Evolutionary conservation across 2,113 vertebrate species (phyloP).

Genomic region (Ictalurus furcatus): DNA sequence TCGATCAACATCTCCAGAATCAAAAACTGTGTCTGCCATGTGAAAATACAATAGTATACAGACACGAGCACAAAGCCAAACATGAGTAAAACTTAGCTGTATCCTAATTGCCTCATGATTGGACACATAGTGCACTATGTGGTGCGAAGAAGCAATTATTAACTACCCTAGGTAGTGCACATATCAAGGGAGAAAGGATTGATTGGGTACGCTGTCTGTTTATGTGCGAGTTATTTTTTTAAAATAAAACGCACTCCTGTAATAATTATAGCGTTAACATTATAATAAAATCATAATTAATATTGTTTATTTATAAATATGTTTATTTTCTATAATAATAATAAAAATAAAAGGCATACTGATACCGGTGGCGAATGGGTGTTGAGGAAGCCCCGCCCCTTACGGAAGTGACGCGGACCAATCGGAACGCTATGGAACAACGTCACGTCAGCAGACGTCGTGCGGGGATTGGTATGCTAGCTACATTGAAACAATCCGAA

Average conservation of each 20-base stretch:
- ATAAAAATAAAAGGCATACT: background rate
- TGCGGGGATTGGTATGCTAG: conserved; percentile 77
- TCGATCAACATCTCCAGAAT: background rate
- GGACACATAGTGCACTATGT: background rate
- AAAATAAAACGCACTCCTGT: background rate
- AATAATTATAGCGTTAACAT: background rate
- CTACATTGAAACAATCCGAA: conserved; percentile 73
- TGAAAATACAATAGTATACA: background rate
- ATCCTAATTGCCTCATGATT: background rate
- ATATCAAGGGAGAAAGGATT: background rate
- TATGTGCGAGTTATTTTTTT: background rate
- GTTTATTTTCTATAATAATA: background rate
- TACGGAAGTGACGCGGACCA: conserved; percentile 77
- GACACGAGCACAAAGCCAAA: background rate
- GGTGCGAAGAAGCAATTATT: background rate
- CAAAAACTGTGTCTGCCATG: too few species aligned
- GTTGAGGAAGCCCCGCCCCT: conserved; percentile 76
- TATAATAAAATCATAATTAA: background rate
- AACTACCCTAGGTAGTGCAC: background rate
- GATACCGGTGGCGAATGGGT: conserved; percentile 72
- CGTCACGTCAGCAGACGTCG: conserved; percentile 80
- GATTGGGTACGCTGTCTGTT: background rate
- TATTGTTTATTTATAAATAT: background rate
- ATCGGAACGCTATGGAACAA: conserved; percentile 72
- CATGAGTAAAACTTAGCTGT: background rate